Conservation (phyloP, 1,140 invertebrate species). For the Hyposmocoma kahamanoa region DNA sequence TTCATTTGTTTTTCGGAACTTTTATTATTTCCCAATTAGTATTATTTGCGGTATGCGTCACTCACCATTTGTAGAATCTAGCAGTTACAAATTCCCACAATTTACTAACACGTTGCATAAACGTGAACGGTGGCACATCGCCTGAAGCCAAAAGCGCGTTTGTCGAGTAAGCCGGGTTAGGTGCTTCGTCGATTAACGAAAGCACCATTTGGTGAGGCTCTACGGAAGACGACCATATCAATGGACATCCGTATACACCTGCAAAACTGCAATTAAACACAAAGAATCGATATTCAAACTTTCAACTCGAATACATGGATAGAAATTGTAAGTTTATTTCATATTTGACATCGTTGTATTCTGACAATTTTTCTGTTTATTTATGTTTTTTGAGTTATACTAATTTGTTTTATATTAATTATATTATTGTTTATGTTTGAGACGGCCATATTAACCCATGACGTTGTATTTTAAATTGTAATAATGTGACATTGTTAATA, state of each 20-base stretch:
- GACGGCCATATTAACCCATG: too few relatives aligned
- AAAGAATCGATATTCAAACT: not conserved
- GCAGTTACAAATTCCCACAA: conserved; percentile 10
- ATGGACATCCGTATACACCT: conserved; percentile 33
- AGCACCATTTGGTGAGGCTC: conserved; percentile 34
- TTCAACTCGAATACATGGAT: too few relatives aligned
- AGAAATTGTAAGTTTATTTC: too few relatives aligned
- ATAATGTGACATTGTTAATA: too few relatives aligned
- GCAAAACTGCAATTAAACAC: conserved; percentile 32
- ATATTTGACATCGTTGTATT: too few relatives aligned
- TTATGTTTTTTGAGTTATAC: too few relatives aligned
- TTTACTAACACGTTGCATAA: conserved; percentile 25
- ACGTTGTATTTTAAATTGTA: too few relatives aligned
- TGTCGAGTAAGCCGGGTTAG: conserved; percentile 33
- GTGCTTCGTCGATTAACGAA: conserved; percentile 30
- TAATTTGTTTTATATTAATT: too few relatives aligned
- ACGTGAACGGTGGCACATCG: conserved; percentile 20
- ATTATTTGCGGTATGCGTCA: not conserved
- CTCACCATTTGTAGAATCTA: not conserved
- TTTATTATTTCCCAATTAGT: not conserved
- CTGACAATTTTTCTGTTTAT: too few relatives aligned
- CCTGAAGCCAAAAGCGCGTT: conserved; percentile 5
- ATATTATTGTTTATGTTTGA: too few relatives aligned
- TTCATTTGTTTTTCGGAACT: too few relatives aligned
- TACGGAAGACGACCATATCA: conserved; percentile 42